Evolutionary conservation across 2,797 vertebrate genomes (phyloP).

Genomic region (Ibycter americanus): DNA sequence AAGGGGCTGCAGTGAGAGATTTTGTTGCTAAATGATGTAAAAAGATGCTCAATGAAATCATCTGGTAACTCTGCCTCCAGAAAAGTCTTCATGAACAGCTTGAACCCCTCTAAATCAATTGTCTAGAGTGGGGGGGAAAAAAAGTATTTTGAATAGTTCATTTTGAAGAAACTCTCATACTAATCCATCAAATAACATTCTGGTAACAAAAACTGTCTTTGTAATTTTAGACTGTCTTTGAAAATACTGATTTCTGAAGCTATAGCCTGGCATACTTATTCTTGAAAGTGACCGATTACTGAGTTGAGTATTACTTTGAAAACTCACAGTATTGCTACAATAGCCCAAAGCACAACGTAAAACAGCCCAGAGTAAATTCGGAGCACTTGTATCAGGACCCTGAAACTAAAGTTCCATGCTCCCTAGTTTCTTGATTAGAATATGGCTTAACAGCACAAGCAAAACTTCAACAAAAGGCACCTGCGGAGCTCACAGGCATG

Average conservation of each 20-base stretch:
- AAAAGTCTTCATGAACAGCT: constrained; percentile 95
- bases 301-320: not conserved
- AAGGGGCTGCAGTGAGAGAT: constrained; percentile 84
- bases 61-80: constrained; percentile 90
- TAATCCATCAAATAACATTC: not conserved
- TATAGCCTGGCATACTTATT: not conserved
- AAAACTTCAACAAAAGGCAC: not conserved
- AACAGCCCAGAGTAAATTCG: not conserved
- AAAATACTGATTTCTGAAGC: not conserved
- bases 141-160: not conserved
- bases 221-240: not conserved
- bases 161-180: not conserved
- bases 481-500: not conserved
- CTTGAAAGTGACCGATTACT: not conserved
- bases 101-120: constrained; percentile 94
- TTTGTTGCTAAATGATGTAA: constrained; percentile 91
- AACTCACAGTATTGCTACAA: not conserved
- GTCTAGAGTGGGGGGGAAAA: constrained; percentile 68
- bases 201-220: not conserved
- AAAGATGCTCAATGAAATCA: constrained; percentile 91
- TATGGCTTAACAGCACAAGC: not conserved
- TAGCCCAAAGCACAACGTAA: not conserved
- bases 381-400: not conserved
- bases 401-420: not conserved
- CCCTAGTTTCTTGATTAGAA: not conserved